A percentile compares a stretch with the other conserved stretches of the same genome.
Conservation (phyloP, 92 coral and sea anemone species). For the Heteractis magnifica region DNA sequence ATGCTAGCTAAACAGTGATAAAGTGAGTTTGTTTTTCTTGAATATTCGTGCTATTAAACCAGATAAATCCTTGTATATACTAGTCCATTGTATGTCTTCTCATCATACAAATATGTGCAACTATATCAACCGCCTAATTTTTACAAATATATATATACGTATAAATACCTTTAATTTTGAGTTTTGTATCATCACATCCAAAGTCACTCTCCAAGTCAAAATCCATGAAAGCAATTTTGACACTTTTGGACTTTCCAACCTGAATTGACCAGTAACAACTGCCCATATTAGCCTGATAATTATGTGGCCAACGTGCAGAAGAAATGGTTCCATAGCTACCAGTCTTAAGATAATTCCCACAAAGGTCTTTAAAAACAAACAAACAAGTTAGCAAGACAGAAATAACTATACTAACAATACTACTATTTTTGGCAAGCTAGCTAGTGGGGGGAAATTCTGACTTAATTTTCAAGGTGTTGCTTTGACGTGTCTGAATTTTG, state of each 20-base stretch:
- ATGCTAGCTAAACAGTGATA: too few relatives aligned
- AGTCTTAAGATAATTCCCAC: not conserved
- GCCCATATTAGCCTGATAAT: not conserved
- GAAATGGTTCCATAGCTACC: slow-evolving; percentile 1
- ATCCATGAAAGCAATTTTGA: slow-evolving; percentile 78
- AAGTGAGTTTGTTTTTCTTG: too few relatives aligned
- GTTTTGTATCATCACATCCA: slow-evolving; percentile 61
- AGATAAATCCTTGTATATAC: too few relatives aligned
- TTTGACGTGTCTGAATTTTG: too few relatives aligned
- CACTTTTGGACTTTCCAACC: slow-evolving; percentile 11
- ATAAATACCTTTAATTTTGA: slow-evolving; percentile 62
- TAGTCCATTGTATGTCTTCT: too few relatives aligned
- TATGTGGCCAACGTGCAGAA: slow-evolving; percentile 17
- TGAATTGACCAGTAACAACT: slow-evolving; percentile 62
- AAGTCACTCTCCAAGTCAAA: slow-evolving; percentile 29
- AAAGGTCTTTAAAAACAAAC: not conserved
- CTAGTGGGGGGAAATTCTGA: too few relatives aligned
- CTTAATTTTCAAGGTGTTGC: too few relatives aligned
- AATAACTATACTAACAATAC: not conserved
- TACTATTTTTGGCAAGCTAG: too few relatives aligned
- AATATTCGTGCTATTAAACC: too few relatives aligned
- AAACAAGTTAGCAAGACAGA: not conserved
- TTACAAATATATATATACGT: slow-evolving; percentile 8
- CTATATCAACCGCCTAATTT: not conserved
- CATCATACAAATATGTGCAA: too few relatives aligned